Evolutionary conservation across 2,797 vertebrate species (phyloP), one percentile per base, ranked within the genome.

Genomic region (Sarcophilus harrisii): DNA sequence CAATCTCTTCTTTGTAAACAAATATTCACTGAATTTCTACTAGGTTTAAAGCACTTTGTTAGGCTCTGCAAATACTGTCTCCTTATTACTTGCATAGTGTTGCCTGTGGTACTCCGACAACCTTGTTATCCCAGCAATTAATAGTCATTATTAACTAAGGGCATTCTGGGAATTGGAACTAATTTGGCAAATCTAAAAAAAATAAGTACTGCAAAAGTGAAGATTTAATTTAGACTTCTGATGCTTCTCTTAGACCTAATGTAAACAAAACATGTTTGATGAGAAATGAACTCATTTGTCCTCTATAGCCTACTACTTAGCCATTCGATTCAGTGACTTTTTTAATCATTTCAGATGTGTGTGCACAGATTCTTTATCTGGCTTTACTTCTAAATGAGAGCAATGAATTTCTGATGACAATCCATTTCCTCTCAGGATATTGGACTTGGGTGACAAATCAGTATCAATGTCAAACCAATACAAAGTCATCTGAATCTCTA

Each of bases 71-170:
- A 95, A 93, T 90, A 45, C 62, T 81, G n/a, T 0, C 9, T 3
- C 24, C 21, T 49, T 49, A 4, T 4, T 87, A 87, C 38, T 28
- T 87, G 38, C 24, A 9, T 87, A 45, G 73, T 87, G 38, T 38
- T 45, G 21, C 3, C 73, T 87, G 27, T 87, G 38, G 81, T n/a
- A 92, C 12, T 98, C 95, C 11, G 38, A 87, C 73, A 98, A 96
- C 92, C 95, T 98, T 96, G 91, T 97, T 92, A 93, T 62, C 87
- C 81, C 54, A 97, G 73, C 92, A 98, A 96, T 98, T 97, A 98
- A 95, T 3, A 0, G 90, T 93, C 91, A 97, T 96, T 91, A 93
- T 94, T 97, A 96, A 93, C 94, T 95, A 98, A 92, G 52, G 94
- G 91, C 93, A 97, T 94, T 91, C 59, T 5, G 32, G 95, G 90